phyloP scores from a whole-genome alignment of 2,113 vertebrate species.

The Seriola rivoliana region DNA sequence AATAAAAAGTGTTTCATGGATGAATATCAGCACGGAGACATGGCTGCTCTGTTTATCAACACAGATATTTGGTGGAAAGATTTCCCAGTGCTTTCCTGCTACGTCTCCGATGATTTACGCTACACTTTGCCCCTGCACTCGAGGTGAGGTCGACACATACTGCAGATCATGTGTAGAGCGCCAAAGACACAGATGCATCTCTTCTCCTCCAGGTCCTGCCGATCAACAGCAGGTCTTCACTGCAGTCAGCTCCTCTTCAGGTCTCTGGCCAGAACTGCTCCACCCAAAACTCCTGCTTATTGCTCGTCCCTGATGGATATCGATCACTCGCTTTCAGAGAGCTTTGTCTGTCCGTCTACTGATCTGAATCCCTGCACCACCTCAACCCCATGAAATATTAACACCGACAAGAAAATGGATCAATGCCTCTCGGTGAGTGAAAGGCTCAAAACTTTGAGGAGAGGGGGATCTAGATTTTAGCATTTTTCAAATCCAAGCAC shows the following conservation, averaged over 20 bases:
- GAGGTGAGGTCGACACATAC: not conserved
- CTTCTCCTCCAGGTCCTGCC: not conserved
- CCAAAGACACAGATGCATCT: not conserved
- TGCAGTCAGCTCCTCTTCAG: constrained; percentile 23
- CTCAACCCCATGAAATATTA: constrained; percentile 68
- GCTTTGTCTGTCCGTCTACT: constrained; percentile 34
- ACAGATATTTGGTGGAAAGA: not conserved
- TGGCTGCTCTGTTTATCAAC: not conserved
- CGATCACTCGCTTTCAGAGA: constrained; percentile 59
- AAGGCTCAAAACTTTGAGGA: constrained; percentile 30
- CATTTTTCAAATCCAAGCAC: constrained; percentile 4
- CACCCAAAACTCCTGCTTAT: constrained; percentile 23
- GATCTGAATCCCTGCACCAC: constrained; percentile 34
- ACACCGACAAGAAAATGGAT: constrained; percentile 40
- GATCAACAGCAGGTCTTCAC: constrained; percentile 18
- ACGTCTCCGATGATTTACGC: not conserved
- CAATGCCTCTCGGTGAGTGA: constrained; percentile 25
- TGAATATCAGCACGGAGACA: not conserved
- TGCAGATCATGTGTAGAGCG: not conserved
- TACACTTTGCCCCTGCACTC: not conserved
- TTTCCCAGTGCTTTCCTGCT: not conserved
- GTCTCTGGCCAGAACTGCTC: constrained; percentile 20
- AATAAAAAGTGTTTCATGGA: not conserved
- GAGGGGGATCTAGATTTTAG: constrained; percentile 13
- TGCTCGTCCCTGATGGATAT: constrained; percentile 63